Evolutionary conservation across 2,797 vertebrate genomes (phyloP).

Genomic region (Karalla daura): DNA sequence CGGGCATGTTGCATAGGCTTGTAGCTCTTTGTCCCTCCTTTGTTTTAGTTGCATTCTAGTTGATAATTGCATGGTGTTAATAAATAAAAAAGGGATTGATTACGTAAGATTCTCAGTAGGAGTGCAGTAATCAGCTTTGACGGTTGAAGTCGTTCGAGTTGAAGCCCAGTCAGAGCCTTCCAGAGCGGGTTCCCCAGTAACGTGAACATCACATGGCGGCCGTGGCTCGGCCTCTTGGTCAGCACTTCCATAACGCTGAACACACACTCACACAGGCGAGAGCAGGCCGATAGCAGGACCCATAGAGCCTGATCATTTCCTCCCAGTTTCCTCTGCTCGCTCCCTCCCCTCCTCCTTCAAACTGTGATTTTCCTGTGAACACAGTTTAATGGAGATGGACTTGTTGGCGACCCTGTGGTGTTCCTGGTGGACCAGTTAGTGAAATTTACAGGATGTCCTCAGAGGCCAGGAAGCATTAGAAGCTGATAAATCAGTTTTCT

Average conservation of each 20-base stretch:
- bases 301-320: slow-evolving; percentile 62
- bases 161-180: not conserved
- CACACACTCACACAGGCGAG: slow-evolving; percentile 18
- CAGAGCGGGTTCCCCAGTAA: slow-evolving; percentile 37
- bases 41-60: no score
- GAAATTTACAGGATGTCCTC: not conserved
- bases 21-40: no score
- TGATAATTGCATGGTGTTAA: no score
- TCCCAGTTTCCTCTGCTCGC: slow-evolving; percentile 71
- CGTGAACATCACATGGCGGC: slow-evolving; percentile 60
- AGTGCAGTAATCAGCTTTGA: no score
- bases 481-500: no score
- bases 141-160: no score
- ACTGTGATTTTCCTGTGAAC: slow-evolving; percentile 2
- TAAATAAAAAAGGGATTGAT: no score
- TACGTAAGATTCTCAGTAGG: no score
- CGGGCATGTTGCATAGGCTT: no score
- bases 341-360: slow-evolving; percentile 35
- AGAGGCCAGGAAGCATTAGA: no score
- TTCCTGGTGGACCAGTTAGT: not conserved
- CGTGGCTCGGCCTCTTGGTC: slow-evolving; percentile 49
- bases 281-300: slow-evolving; percentile 46
- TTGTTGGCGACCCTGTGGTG: not conserved
- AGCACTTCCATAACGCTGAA: slow-evolving; percentile 66
- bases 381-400: slow-evolving; percentile 8